Conservation (phyloP, 2,797 vertebrate genomes). For the Halcyon smyrnensis region DNA sequence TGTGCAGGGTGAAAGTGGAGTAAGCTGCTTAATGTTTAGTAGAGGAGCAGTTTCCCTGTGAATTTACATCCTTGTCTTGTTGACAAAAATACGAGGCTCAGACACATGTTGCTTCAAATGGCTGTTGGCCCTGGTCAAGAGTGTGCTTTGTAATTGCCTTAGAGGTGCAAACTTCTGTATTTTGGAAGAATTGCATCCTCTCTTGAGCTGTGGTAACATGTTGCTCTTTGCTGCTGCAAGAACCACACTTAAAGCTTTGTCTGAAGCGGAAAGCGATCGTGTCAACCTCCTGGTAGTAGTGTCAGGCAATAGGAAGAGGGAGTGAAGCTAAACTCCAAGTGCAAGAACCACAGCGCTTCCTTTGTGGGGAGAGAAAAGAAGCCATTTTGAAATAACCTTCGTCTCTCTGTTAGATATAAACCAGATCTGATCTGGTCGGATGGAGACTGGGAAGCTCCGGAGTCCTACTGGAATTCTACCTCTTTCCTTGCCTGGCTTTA, state of each 20-base stretch:
- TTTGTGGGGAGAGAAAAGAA: neutral
- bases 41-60: neutral
- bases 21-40: neutral
- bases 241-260: neutral
- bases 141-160: neutral
- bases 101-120: neutral
- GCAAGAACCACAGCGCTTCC: neutral
- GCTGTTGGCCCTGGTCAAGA: neutral
- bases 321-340: neutral
- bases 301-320: neutral
- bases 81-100: neutral
- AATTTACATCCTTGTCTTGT: neutral
- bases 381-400: neutral
- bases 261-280: neutral
- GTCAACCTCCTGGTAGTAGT: neutral
- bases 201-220: neutral
- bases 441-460: constrained; percentile 93
- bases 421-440: constrained; percentile 94
- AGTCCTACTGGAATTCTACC: constrained; percentile 96
- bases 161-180: neutral
- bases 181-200: neutral
- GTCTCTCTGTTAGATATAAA: constrained; percentile 80
- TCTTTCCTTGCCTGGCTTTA: constrained; percentile 96
- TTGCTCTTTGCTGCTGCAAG: neutral
- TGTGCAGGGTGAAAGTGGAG: neutral